Evolutionary conservation across 2,888 invertebrate species (phyloP), one percentile per base, ranked within the genome.

Genomic region (Blomia tropicalis): DNA sequence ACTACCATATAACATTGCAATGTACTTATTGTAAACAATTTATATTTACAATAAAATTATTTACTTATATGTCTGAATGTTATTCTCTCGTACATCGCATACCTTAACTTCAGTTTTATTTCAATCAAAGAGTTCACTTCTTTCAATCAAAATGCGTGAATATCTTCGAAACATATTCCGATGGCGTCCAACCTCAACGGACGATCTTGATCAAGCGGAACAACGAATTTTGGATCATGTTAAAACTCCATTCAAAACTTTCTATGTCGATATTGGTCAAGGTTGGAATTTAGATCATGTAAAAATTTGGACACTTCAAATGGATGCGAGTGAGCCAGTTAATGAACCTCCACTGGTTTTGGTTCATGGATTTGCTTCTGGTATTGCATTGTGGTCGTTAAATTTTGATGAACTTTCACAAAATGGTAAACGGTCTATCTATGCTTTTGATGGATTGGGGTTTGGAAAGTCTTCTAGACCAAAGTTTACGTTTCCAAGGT

Each of bases 401-500:
- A 96, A 95, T 75, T 77, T 92, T 17, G 91, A 92, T 73, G 77
- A 82, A 0, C 77, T 96, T 7, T 14, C 41, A 2, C 0, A 63
- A 25, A n/a, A 31, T 27, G 77, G 79, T 25, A 77, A 80, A 2
- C 78, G 92, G 62, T 87, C 91, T 0, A 85, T 95, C 0, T 90
- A 92, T 75, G 90, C 91, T 0, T 83, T 95, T 68, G 93, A 95
- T 74, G 74, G 87, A 56, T 74, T 87, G 63, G 83, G 95, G 36
- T 98, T 96, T 77, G 96, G 92, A 0, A 82, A 91, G 68, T 95
- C 95, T 70, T 89, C 91, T 11, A 80, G 96, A 31, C 90, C 93
- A 0, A 75, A 76, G 65, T 95, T 95, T 74, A 14, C 41, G 19
- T 4, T 5, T 2, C 41, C 41, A 4, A 14, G 82, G 85, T 0